These are phyloP conservation scores for Drosophila longiperda DNA, from an alignment of 2,888 invertebrate genomes.

Conservation along the genomic window DNA sequence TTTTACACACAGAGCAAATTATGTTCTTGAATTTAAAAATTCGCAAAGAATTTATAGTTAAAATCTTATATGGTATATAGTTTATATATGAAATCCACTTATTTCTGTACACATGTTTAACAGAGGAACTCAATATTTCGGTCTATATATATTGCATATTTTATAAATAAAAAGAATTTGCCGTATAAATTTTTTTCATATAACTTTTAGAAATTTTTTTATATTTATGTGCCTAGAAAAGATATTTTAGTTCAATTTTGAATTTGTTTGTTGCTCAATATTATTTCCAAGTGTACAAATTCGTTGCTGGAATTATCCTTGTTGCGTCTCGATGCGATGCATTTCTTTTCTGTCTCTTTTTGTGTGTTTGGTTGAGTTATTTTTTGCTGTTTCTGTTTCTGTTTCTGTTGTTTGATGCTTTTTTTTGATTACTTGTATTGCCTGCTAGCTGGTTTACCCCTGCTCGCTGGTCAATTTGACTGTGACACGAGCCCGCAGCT, in stretches of 20 bases:
- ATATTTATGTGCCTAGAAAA: neutral
- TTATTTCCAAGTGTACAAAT: constrained; percentile 5
- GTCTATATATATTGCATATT: neutral
- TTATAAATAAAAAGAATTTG: neutral
- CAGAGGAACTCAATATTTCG: neutral
- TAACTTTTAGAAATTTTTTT: neutral
- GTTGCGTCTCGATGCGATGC: constrained; percentile 30
- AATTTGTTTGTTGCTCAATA: neutral
- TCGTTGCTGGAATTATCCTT: constrained; percentile 46
- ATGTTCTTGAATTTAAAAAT: neutral
- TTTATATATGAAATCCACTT: neutral
- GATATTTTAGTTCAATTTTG: neutral
- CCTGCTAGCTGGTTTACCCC: constrained; percentile 27
- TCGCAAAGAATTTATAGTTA: neutral
- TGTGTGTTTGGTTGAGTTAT: constrained; percentile 9
- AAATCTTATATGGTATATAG: no score
- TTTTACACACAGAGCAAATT: constrained; percentile 15
- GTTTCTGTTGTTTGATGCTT: constrained; percentile 32
- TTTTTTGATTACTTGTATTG: constrained; percentile 26
- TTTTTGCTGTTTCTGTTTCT: neutral
- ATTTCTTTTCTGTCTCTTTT: constrained; percentile 14
- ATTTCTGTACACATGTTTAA: neutral
- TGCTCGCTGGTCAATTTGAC: constrained; percentile 77
- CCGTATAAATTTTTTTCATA: neutral
- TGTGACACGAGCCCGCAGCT: constrained; percentile 62